phyloP scores from a whole-genome alignment of 2,888 invertebrate species.

The Onchidella celtica region DNA sequence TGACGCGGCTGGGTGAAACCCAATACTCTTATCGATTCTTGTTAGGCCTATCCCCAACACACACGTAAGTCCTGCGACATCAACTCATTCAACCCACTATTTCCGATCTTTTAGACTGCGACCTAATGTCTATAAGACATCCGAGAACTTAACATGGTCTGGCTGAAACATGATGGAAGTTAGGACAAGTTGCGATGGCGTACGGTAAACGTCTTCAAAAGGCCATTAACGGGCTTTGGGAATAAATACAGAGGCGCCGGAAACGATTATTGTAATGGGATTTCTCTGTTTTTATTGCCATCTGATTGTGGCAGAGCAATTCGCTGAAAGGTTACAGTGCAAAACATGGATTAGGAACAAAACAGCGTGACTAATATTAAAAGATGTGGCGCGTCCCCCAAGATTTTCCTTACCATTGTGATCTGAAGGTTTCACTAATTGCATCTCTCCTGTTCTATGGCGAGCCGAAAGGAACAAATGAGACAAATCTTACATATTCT shows the following conservation, averaged over 20 bases:
- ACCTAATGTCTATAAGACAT: neutral
- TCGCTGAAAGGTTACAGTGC: conserved; percentile 3
- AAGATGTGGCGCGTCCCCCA: neutral
- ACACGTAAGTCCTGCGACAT: no score
- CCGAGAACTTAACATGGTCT: neutral
- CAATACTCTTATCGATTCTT: no score
- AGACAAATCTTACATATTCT: no score
- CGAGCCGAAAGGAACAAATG: no score
- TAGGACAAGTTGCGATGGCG: neutral
- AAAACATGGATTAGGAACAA: conserved; percentile 1
- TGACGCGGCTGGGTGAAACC: no score
- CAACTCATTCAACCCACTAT: no score
- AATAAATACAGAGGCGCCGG: neutral
- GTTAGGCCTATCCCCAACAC: no score
- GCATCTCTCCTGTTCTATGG: neutral
- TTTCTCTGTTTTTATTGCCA: neutral
- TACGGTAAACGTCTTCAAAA: neutral
- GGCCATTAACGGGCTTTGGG: neutral
- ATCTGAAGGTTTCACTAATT: neutral
- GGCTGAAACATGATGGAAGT: neutral
- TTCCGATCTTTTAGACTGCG: neutral
- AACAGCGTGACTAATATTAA: neutral
- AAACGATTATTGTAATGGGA: neutral
- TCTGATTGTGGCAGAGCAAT: neutral
- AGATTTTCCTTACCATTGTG: neutral